Evolutionary conservation across 2,888 invertebrate species (phyloP).

Genomic region (Synergus gifuensis): DNA sequence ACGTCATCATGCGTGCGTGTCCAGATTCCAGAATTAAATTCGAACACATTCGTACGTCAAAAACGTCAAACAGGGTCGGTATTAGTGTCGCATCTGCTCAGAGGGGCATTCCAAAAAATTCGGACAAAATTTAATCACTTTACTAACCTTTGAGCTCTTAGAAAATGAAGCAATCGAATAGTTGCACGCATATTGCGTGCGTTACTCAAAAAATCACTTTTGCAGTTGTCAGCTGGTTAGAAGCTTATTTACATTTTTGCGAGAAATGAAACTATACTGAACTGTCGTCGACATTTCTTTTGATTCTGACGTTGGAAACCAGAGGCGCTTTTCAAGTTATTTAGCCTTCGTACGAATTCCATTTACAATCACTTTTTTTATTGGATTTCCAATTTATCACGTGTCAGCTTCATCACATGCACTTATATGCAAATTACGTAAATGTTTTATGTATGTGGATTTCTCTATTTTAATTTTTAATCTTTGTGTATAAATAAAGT

Average conservation of each 20-base stretch:
- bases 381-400: background rate
- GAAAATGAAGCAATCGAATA: constrained; percentile 59
- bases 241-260: constrained; percentile 71
- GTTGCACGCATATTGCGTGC: constrained; percentile 66
- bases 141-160: constrained; percentile 69
- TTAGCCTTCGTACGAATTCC: background rate
- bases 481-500: background rate
- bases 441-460: background rate
- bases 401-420: background rate
- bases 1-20: constrained; percentile 7
- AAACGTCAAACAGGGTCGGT: constrained; percentile 39
- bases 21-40: constrained; percentile 33
- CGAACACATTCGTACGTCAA: background rate
- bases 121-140: constrained; percentile 20
- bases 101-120: background rate
- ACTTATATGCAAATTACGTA: background rate
- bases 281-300: constrained; percentile 67
- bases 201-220: constrained; percentile 55
- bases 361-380: background rate
- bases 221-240: constrained; percentile 68
- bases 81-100: background rate
- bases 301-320: constrained; percentile 53
- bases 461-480: background rate
- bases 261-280: constrained; percentile 57
- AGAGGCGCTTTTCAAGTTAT: constrained; percentile 44